These are phyloP conservation scores for Microdon myrmicae DNA, from an alignment of 2,888 invertebrate genomes.

Conservation along the genomic window DNA sequence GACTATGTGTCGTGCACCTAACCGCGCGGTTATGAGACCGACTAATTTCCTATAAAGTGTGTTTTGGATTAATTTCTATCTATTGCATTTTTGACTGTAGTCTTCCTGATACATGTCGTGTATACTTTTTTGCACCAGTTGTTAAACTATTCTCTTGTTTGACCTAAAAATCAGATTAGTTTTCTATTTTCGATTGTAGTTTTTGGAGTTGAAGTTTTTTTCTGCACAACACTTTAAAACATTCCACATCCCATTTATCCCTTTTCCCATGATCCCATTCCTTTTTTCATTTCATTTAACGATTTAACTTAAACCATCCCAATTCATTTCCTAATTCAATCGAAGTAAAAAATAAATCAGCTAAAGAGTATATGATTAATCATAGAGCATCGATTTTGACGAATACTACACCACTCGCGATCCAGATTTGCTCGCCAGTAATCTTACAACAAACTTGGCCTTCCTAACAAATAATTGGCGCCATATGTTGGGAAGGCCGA, in stretches of 20 bases:
- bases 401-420: constrained; percentile 98
- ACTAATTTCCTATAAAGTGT: too few species aligned
- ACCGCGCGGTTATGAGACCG: too few species aligned
- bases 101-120: too few species aligned
- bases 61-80: constrained; percentile 4
- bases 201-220: neutral
- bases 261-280: too few species aligned
- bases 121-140: neutral
- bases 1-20: too few species aligned
- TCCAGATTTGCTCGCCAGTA: constrained; percentile 92
- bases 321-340: neutral
- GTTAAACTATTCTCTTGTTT: constrained; percentile 6
- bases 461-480: constrained; percentile 98
- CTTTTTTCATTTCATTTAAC: too few species aligned
- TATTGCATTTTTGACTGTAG: too few species aligned
- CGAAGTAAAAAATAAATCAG: constrained; percentile 12
- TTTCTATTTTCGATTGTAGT: too few species aligned
- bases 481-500: constrained; percentile 95
- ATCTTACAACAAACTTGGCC: constrained; percentile 91
- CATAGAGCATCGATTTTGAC: constrained; percentile 88
- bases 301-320: neutral
- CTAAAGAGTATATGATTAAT: constrained; percentile 37
- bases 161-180: constrained; percentile 6
- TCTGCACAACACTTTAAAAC: neutral
- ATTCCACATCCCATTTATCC: too few species aligned